phyloP scores from a whole-genome alignment of 2,888 invertebrate species.

The Machimus atricapillus region DNA sequence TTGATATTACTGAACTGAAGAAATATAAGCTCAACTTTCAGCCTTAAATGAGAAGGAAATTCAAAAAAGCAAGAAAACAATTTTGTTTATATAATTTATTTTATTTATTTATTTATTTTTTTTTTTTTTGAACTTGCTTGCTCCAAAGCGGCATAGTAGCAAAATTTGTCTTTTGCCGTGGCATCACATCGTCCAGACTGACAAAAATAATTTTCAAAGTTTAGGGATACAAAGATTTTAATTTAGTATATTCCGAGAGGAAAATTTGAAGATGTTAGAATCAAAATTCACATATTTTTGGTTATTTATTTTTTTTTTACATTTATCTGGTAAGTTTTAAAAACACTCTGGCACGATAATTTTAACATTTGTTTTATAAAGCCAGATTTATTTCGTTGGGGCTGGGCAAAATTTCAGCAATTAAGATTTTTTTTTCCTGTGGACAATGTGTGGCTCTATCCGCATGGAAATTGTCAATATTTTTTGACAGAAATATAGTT shows the following conservation, averaged over 20 bases:
- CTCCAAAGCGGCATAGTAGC: slow-evolving; percentile 41
- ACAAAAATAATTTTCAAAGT: not conserved
- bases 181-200: slow-evolving; percentile 29
- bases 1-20: not conserved
- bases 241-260: no score
- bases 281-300: no score
- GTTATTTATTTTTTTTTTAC: no score
- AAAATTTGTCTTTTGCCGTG: not conserved
- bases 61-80: not conserved
- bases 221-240: no score
- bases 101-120: not conserved
- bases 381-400: not conserved
- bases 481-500: not conserved
- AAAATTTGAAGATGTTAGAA: no score
- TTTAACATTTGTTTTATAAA: no score
- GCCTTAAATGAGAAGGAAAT: not conserved
- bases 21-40: not conserved
- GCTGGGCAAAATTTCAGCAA: not conserved
- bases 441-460: not conserved
- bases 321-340: no score
- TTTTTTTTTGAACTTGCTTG: not conserved
- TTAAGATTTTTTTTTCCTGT: not conserved
- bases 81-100: not conserved
- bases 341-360: no score
- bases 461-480: not conserved